Base-by-base conservation (phyloP, 2,888 invertebrate species). In the Dasypogon diadema region DNA sequence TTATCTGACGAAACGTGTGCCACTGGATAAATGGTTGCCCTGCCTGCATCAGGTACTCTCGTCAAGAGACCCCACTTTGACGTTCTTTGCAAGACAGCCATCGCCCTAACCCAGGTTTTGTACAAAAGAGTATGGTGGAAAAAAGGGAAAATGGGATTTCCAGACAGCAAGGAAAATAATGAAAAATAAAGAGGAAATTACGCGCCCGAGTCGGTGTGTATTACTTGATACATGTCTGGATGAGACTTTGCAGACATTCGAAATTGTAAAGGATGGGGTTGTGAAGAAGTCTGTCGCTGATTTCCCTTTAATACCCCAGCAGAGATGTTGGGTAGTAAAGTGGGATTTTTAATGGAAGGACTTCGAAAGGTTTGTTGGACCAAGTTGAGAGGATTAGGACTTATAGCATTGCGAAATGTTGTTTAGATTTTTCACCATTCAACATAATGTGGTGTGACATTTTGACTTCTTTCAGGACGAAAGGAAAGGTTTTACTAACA, bases 101-200 rank as follows among this genome's bases (percentile, higher is more conserved):
- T 22, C n/a, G 42, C 42, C n/a, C 8, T 42, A 3, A 5, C 8
- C 30, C 30, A 3, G n/a, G 30, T 30, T 30, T 30, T 42, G 46
- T n/a, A 46, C n/a, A 46, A 16, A 24, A 37, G 26, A 37, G 14
- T 22, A 63, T 42, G 12, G 37, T n/a, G 48, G 48, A 48, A 16
- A 65, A 65, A 63, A 12, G 26, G 2, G 18, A 46, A 37, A 65
- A 65, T 65, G 24, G 46, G 65, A 65, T 65, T 46, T 65, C 65
- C 65, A 65, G 65, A 65, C 65, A 21, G 14, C 65, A 46, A 22
- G 24, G 14, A 65, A 65, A 65, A 65, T 65, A 65, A 65, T 65
- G 65, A 65, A 65, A 65, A 65, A 65, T 65, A 65, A 65, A 65
- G 65, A 46, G 65, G 65, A 65, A 46, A 65, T 65, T 65, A 65